Conservation (phyloP, 2,113 vertebrate genomes). For the human (Homo sapiens) region DNA sequence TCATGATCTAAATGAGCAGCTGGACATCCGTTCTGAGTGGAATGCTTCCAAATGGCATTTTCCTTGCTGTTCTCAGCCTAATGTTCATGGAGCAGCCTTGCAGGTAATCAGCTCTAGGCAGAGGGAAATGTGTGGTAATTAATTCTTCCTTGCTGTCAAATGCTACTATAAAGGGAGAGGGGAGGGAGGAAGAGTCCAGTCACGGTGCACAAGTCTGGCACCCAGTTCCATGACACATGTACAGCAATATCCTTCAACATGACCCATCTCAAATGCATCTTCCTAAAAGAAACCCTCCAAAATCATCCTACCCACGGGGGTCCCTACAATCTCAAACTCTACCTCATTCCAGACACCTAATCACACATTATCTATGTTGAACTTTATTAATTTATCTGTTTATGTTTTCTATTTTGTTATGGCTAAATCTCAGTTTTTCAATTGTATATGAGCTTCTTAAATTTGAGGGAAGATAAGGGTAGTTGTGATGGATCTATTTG, state of each 20-base stretch:
- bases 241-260: neutral
- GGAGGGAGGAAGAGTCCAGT: neutral
- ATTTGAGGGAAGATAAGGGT: neutral
- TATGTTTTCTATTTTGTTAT: neutral
- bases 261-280: neutral
- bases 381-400: neutral
- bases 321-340: neutral
- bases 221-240: neutral
- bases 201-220: neutral
- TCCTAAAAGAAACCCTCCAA: neutral
- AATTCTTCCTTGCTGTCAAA: constrained; percentile 36
- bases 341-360: neutral
- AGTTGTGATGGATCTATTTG: neutral
- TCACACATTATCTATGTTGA: neutral
- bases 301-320: accelerated
- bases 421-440: neutral
- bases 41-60: constrained; percentile 71
- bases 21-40: constrained; percentile 76
- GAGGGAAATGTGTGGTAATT: neutral
- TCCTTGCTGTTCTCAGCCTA: constrained; percentile 12
- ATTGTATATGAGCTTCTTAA: neutral
- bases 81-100: neutral
- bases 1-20: constrained; percentile 87
- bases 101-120: neutral
- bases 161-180: neutral